Base-by-base conservation (phyloP, 1,140 invertebrate genomes). In the Lordiphosa clarofinis region DNA sequence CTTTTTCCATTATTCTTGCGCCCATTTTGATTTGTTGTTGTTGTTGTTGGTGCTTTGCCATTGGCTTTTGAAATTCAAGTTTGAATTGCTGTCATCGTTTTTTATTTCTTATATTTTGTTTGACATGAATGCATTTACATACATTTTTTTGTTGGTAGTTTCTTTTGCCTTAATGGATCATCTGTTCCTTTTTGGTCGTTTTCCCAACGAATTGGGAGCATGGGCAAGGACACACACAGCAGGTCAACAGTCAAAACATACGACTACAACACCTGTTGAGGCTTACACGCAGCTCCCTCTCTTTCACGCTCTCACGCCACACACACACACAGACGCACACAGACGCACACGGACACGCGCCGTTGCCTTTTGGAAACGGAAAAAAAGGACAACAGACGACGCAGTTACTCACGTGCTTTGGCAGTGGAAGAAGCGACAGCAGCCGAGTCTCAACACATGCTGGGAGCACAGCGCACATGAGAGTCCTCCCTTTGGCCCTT, bases 1-100 rank as follows among this genome's bases (percentile, higher is more conserved):
- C 61, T 70, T 66, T 73, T 70, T 70, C 73, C 78, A 82, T 82
- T 84, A 82, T 82, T 84, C 78, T 84, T 70, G 73, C 79, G 78
- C 68, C 79, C 78, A 84, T 82, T 82, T 82, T 86, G 78, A 84
- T 82, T 82, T 73, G 54, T 73, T 74, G 58, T 31, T 55, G 37
- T 54, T 59, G 55, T 58, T 73, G 56, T 40, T 78, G 69, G 59
- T 67, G 73, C 73, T 73, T 73, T 82, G 69, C 65, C 78, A 84
- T 82, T 82, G 73, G 73, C 73, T 84, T 82, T 86, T 70, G 56
- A 47, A 75, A 64, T 58, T 67, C 57, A 65, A 69, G 42, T 61
- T 76, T 55, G 65, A 73, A 79, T 73, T 66, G 56, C 58, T 73
- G 69, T 70, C 65, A 71, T 82, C 66, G 75, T 61, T 52, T 48